Base-by-base conservation (phyloP, 1,140 invertebrate species). In the Drosophila littoralis region DNA sequence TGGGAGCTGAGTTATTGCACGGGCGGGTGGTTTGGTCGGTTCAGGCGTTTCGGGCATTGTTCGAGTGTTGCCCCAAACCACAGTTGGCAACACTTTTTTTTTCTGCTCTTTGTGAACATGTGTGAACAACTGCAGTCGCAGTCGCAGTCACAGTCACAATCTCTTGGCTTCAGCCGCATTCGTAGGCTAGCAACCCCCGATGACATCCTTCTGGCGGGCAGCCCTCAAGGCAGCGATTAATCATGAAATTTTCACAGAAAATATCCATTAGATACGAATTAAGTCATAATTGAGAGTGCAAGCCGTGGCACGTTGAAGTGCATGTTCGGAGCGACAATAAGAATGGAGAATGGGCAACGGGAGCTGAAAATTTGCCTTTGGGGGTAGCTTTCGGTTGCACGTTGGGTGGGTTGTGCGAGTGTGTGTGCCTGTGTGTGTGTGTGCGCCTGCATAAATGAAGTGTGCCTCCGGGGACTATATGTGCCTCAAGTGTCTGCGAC, bases 221-320 rank as follows among this genome's bases (percentile, higher is more conserved):
- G 68, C 65, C 82, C 82, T 82, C 50, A 58, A 69, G 83, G 83
- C 83, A 69, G 79, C 83, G 83, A 86, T 86, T 86, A 86, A 86
- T 86, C 83, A 86, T 79, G 83, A 88, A 82, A 86, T 86, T 91
- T 68, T 71, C 86, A 82, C 79, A 91, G 82, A 90, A 90, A 88
- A 90, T 90, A 82, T 86, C 86, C 86, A 91, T 90, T 90, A 90
- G 86, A 86, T 86, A 80, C 82, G 86, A 90, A 90, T 90, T 90
- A 90, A 90, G 86, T 88, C 88, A 90, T 90, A 90, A 90, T 90
- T 90, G 86, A 90, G 79, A 90, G 83, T 86, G 79, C 83, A 88
- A 43, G 65, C 75, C 64, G 66, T 68, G 70, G 74, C 50, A 78
- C 68, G 63, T 63, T 81, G 83, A 79, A 88, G 83, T 82, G 83